phyloP scores from a whole-genome alignment of 1,140 invertebrate species.

The Cotesia chilonis region DNA sequence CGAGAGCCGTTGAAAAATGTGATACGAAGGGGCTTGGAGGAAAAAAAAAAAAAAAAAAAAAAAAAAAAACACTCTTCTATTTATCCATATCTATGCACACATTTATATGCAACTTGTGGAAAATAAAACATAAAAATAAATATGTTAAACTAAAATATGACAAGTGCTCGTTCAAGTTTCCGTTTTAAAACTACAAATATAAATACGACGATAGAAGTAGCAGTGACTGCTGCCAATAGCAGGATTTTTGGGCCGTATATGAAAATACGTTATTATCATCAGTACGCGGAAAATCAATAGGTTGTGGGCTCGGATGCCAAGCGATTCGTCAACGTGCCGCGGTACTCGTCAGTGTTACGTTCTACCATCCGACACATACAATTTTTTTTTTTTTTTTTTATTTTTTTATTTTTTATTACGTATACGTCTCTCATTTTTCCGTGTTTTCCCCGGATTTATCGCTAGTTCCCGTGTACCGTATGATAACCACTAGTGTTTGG shows the following conservation, averaged over 20 bases:
- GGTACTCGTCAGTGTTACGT: neutral
- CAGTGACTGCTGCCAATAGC: too few species aligned
- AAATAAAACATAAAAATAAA: slow-evolving; percentile 15
- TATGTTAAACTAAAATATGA: too few species aligned
- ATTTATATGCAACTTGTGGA: neutral
- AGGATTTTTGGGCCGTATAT: slow-evolving; percentile 25
- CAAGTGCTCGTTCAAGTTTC: slow-evolving; percentile 31
- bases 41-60: neutral
- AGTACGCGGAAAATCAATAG: slow-evolving; percentile 38
- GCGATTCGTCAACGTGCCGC: slow-evolving; percentile 31
- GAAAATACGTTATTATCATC: slow-evolving; percentile 42
- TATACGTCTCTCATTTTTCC: slow-evolving; percentile 1
- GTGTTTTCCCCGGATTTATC: slow-evolving; percentile 24
- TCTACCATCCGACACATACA: neutral
- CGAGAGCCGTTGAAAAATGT: neutral
- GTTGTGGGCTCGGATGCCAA: slow-evolving; percentile 29
- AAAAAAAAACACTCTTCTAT: neutral
- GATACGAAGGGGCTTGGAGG: slow-evolving; percentile 20
- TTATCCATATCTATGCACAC: neutral
- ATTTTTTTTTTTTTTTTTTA: slow-evolving; percentile 4
- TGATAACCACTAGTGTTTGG: neutral
- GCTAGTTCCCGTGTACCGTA: slow-evolving; percentile 9
- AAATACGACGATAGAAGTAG: neutral
- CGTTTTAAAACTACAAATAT: slow-evolving; percentile 39
- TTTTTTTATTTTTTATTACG: slow-evolving; percentile 12